phyloP scores from a whole-genome alignment of 2,888 invertebrate species.

The Exocentrus adspersus region DNA sequence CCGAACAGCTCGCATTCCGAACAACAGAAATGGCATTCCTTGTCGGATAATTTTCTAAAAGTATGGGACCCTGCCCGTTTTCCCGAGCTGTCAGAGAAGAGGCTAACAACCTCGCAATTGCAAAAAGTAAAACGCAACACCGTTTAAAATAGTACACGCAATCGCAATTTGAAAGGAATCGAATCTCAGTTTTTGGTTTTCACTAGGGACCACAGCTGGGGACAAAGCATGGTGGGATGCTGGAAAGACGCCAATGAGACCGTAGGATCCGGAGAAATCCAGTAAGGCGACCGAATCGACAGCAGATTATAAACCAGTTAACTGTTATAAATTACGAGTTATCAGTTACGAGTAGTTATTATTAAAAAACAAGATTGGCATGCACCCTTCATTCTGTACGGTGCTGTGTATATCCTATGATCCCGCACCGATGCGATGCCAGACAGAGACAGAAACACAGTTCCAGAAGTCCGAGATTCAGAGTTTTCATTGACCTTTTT shows the following conservation, averaged over 20 bases:
- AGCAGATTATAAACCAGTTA: not conserved
- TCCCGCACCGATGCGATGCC: too few species aligned
- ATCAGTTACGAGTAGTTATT: not conserved
- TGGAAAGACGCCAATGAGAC: not conserved
- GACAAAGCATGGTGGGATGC: not conserved
- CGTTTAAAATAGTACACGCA: conserved; percentile 4
- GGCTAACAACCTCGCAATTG: conserved; percentile 17
- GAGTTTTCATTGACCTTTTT: too few species aligned
- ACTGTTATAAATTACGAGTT: too few species aligned
- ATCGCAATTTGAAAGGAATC: conserved; percentile 9
- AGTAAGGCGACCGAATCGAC: not conserved
- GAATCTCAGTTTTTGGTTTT: not conserved
- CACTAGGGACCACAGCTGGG: too few species aligned
- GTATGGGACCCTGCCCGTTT: not conserved
- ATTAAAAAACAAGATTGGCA: too few species aligned
- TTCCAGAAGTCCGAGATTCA: too few species aligned
- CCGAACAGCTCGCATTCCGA: too few species aligned
- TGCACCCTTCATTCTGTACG: too few species aligned
- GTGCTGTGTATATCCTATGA: too few species aligned
- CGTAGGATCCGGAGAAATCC: not conserved
- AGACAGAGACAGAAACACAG: too few species aligned
- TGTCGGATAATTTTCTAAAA: not conserved
- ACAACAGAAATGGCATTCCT: too few species aligned
- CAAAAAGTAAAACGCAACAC: conserved; percentile 8
- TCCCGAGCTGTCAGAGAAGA: not conserved